Percentiles rank a stretch among this genome's conserved stretches.
Conservation (phyloP, 2,888 invertebrate species). For the Anticlea derivata region DNA sequence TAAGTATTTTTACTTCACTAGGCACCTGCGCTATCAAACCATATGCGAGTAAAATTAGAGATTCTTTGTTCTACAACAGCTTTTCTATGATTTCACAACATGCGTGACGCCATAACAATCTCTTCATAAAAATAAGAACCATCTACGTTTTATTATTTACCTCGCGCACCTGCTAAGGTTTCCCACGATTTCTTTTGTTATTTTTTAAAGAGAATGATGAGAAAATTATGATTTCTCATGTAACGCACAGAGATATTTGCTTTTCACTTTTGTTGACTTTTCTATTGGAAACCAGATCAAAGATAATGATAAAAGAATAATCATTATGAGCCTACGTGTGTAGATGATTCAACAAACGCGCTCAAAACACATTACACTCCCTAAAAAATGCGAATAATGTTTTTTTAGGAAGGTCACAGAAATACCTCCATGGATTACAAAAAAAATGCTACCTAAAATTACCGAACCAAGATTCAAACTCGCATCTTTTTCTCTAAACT, state of each 20-base stretch:
- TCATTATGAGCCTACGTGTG: too few species aligned
- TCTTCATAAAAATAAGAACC: conserved; percentile 47
- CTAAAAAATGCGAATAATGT: too few species aligned
- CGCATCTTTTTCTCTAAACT: too few species aligned
- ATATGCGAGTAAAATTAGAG: background rate
- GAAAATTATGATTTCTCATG: conserved; percentile 54
- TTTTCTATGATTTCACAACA: conserved; percentile 13
- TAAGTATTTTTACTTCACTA: too few species aligned
- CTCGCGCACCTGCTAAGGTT: conserved; percentile 63
- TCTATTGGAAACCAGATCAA: background rate
- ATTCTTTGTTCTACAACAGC: background rate
- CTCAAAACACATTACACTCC: too few species aligned
- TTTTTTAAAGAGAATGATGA: conserved; percentile 60
- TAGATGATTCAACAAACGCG: too few species aligned
- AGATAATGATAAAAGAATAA: too few species aligned
- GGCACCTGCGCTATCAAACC: too few species aligned
- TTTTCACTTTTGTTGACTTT: background rate
- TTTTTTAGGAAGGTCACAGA: too few species aligned
- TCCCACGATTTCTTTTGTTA: conserved; percentile 69
- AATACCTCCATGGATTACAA: too few species aligned
- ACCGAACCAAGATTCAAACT: too few species aligned
- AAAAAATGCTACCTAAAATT: too few species aligned
- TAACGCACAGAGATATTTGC: conserved; percentile 17
- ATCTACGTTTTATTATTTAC: conserved; percentile 49
- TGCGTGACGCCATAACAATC: conserved; percentile 24